A percentile compares a stretch with the other conserved stretches of the same genome.
Conservation (phyloP, 2,797 vertebrate genomes). For the Chelon auratus region DNA sequence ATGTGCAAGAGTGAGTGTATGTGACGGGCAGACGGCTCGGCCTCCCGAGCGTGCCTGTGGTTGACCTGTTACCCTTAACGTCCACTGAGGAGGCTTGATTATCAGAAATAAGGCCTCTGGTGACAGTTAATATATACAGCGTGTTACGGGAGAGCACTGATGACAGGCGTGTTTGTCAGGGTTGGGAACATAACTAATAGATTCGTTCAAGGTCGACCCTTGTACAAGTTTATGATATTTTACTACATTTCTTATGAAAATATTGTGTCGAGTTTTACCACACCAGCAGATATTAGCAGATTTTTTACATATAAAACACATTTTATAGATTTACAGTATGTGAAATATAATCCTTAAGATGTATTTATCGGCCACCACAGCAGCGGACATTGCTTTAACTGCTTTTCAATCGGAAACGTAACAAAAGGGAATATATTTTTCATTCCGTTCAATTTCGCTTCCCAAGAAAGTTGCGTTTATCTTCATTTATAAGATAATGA, state of each 20-base stretch:
- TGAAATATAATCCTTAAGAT: too few relatives aligned
- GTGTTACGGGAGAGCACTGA: slow-evolving; percentile 30
- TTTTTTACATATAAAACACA: too few relatives aligned
- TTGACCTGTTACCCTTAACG: slow-evolving; percentile 56
- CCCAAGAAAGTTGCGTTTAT: too few relatives aligned
- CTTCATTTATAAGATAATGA: too few relatives aligned
- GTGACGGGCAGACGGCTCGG: slow-evolving; percentile 50
- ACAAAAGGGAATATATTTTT: too few relatives aligned
- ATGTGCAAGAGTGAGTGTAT: slow-evolving; percentile 71
- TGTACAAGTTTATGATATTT: background rate
- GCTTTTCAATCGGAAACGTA: too few relatives aligned
- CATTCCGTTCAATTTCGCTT: too few relatives aligned
- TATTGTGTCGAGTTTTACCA: background rate
- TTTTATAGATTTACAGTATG: too few relatives aligned
- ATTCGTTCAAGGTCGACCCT: background rate
- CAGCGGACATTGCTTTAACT: too few relatives aligned
- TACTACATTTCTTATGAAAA: background rate
- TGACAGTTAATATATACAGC: slow-evolving; percentile 13
- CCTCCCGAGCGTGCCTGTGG: slow-evolving; percentile 62
- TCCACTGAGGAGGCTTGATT: slow-evolving; percentile 56
- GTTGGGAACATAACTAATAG: slow-evolving; percentile 12
- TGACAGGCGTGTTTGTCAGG: slow-evolving; percentile 27
- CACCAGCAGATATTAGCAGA: too few relatives aligned
- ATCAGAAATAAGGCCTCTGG: slow-evolving; percentile 50
- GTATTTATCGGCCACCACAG: too few relatives aligned